A percentile compares a stretch with the other conserved stretches of the same genome.
These are phyloP conservation scores for Lordiphosa fenestrarum DNA, from an alignment of 2,888 invertebrate species.

Conservation along the genomic window DNA sequence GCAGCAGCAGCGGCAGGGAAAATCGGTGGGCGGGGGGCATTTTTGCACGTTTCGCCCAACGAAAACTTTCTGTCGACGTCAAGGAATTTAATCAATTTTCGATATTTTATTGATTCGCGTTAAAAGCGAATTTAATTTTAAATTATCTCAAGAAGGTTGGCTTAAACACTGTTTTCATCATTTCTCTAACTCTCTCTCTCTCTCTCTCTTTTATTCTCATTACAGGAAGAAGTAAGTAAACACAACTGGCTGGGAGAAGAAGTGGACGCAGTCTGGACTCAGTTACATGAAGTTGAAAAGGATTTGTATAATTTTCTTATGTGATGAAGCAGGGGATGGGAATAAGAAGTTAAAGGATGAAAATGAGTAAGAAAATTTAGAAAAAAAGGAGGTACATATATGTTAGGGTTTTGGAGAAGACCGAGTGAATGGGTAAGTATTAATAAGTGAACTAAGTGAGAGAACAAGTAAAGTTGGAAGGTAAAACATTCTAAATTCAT, in stretches of 20 bases:
- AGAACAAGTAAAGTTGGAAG: too few species aligned
- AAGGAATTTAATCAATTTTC: constrained; percentile 77
- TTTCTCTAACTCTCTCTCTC: too few species aligned
- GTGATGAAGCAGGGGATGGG: not conserved
- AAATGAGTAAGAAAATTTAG: not conserved
- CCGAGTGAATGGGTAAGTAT: too few species aligned
- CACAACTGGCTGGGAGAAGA: not conserved
- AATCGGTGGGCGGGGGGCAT: constrained; percentile 34
- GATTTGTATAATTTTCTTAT: not conserved
- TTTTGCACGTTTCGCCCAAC: constrained; percentile 56
- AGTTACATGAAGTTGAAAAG: not conserved
- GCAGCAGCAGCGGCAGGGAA: not conserved
- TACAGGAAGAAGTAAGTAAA: constrained; percentile 81
- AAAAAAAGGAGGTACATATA: too few species aligned
- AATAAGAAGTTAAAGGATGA: not conserved
- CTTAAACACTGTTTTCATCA: constrained; percentile 23
- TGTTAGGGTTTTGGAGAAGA: too few species aligned
- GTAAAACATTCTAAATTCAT: too few species aligned
- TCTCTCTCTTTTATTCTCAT: constrained; percentile 61
- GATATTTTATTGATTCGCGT: constrained; percentile 76
- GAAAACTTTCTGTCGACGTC: constrained; percentile 38
- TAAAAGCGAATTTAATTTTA: constrained; percentile 71
- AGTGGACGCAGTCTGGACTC: not conserved
- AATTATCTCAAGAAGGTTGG: constrained; percentile 38
- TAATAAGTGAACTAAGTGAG: too few species aligned